Percentiles rank a stretch among this genome's conserved stretches.
Conservation (phyloP, 2,888 invertebrate species). For the Campoletis raptor region DNA sequence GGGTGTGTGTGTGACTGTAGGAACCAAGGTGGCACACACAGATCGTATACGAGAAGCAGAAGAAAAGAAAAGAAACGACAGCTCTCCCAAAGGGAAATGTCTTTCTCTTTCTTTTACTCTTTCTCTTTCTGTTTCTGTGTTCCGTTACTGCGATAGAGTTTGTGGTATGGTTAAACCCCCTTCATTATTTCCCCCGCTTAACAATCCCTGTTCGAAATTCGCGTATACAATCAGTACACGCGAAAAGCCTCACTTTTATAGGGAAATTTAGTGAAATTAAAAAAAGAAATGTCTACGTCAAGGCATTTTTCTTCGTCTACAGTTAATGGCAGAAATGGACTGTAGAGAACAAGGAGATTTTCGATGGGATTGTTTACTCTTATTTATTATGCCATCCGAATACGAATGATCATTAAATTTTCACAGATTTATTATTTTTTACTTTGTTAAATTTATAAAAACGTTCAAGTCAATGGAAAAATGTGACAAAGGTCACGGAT, state of each 20-base stretch:
- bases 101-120: constrained; percentile 1
- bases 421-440: background rate
- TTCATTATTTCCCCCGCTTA: constrained; percentile 38
- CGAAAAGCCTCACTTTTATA: background rate
- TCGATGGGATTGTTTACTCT: background rate
- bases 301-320: background rate
- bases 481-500: background rate
- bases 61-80: constrained; percentile 65
- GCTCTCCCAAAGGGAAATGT: constrained; percentile 33
- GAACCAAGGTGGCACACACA: constrained; percentile 38
- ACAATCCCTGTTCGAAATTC: background rate
- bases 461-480: background rate
- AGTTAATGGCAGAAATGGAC: background rate
- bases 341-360: background rate
- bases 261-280: background rate
- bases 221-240: constrained; percentile 7
- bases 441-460: background rate
- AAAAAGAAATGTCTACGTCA: background rate
- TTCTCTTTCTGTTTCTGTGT: background rate
- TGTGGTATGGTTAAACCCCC: constrained; percentile 28
- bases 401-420: background rate
- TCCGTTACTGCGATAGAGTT: constrained; percentile 27
- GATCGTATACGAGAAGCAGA: constrained; percentile 6
- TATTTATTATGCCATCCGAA: background rate
- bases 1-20: constrained; percentile 24